These are phyloP conservation scores for Antheraea pernyi DNA, from an alignment of 1,140 invertebrate species.

Conservation along the genomic window DNA sequence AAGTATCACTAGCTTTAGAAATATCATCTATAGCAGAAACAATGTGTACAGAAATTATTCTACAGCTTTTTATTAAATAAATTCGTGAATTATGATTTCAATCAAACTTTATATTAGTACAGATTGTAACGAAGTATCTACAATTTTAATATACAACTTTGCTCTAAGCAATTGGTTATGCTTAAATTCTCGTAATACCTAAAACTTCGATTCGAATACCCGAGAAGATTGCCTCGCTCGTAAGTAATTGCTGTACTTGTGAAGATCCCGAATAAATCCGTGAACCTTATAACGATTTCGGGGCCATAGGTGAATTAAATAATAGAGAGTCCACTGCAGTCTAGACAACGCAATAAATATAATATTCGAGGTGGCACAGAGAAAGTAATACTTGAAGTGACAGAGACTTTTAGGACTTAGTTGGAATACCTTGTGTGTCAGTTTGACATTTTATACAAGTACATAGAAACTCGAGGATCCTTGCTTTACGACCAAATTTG, in stretches of 20 bases:
- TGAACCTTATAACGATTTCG: neutral
- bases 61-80: neutral
- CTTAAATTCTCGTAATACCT: neutral
- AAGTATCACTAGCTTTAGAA: too few relatives aligned
- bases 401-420: too few relatives aligned
- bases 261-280: slow-evolving; percentile 2
- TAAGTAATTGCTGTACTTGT: slow-evolving; percentile 1
- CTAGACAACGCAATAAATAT: neutral
- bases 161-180: neutral
- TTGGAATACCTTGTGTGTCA: too few relatives aligned
- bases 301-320: neutral
- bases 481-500: too few relatives aligned
- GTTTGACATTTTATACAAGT: too few relatives aligned
- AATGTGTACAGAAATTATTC: neutral
- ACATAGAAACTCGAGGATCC: too few relatives aligned
- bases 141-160: neutral
- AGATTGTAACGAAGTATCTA: neutral
- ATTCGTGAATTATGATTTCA: neutral
- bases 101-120: neutral
- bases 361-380: too few relatives aligned
- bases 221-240: neutral
- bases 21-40: too few relatives aligned
- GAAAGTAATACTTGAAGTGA: too few relatives aligned
- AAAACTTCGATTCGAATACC: neutral
- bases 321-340: neutral